Conservation (phyloP, 2,797 vertebrate genomes). For the Loris lydekkerianus region DNA sequence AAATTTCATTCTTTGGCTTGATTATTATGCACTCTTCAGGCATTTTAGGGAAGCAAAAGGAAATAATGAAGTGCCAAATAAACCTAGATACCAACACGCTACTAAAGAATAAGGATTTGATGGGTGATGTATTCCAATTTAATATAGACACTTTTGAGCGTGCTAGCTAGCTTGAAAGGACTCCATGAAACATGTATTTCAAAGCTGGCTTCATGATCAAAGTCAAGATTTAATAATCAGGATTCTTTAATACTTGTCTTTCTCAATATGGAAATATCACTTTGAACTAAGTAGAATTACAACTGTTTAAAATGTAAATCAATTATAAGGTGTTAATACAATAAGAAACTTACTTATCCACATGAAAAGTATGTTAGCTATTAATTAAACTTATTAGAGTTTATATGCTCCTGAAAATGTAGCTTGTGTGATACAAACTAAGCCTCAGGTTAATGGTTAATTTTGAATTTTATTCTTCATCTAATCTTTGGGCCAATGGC, state of each 20-base stretch:
- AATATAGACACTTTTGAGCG: conserved; percentile 72
- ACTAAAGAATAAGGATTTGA: conserved; percentile 75
- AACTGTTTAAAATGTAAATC: conserved; percentile 86
- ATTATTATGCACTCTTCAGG: conserved; percentile 65
- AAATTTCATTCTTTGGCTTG: conserved; percentile 76
- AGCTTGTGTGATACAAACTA: conserved; percentile 64
- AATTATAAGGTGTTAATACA: conserved; percentile 85
- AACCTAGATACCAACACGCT: conserved; percentile 60
- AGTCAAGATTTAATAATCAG: conserved; percentile 85
- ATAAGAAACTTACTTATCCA: conserved; percentile 81
- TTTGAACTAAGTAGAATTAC: conserved; percentile 85
- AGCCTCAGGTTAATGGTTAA: conserved; percentile 69
- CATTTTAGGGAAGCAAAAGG: conserved; percentile 75
- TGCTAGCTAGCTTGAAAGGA: conserved; percentile 78
- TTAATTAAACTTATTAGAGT: conserved; percentile 81
- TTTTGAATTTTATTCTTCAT: conserved; percentile 80
- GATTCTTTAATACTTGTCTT: conserved; percentile 72
- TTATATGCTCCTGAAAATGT: conserved; percentile 66
- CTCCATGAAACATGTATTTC: conserved; percentile 82
- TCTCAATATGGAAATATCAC: conserved; percentile 67
- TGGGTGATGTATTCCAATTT: conserved; percentile 77
- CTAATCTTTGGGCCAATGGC: conserved; percentile 46
- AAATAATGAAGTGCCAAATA: conserved; percentile 70
- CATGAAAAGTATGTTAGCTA: conserved; percentile 80
- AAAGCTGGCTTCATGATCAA: conserved; percentile 83